These are phyloP conservation scores for Pocillopora damicornis DNA, from an alignment of 64 coral and sea anemone species.

Conservation along the genomic window DNA sequence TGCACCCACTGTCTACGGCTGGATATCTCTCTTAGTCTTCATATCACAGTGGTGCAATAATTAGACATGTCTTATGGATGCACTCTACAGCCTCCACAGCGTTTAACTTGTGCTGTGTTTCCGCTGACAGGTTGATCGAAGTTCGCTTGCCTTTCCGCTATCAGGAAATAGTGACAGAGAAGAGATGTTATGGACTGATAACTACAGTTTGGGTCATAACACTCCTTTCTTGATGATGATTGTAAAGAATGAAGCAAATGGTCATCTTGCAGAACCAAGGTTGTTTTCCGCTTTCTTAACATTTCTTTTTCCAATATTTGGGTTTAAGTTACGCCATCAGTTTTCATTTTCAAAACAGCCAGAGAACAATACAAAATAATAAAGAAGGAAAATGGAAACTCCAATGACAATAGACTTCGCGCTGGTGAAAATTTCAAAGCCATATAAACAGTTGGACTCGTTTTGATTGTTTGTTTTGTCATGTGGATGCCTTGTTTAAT, in stretches of 20 bases:
- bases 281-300: not conserved
- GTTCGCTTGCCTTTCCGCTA: constrained; percentile 13
- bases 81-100: not conserved
- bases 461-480: not conserved
- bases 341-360: constrained; percentile 6
- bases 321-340: not conserved
- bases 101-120: not conserved
- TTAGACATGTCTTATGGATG: not conserved
- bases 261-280: not conserved
- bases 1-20: not conserved
- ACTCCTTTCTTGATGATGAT: not conserved
- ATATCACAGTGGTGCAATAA: not conserved
- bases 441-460: not conserved
- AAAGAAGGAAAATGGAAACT: not conserved
- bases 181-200: not conserved
- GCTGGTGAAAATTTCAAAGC: not conserved
- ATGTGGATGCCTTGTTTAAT: not conserved
- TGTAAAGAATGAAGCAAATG: not conserved
- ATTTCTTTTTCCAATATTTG: not conserved
- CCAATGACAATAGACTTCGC: not conserved
- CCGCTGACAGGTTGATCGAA: constrained; percentile 8
- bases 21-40: not conserved
- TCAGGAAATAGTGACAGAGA: not conserved
- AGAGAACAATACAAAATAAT: not conserved
- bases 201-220: not conserved